Percentiles rank a stretch among this genome's conserved stretches.
These are phyloP conservation scores for Sarcophaga rosellei DNA, from an alignment of 2,888 invertebrate genomes.

Conservation along the genomic window DNA sequence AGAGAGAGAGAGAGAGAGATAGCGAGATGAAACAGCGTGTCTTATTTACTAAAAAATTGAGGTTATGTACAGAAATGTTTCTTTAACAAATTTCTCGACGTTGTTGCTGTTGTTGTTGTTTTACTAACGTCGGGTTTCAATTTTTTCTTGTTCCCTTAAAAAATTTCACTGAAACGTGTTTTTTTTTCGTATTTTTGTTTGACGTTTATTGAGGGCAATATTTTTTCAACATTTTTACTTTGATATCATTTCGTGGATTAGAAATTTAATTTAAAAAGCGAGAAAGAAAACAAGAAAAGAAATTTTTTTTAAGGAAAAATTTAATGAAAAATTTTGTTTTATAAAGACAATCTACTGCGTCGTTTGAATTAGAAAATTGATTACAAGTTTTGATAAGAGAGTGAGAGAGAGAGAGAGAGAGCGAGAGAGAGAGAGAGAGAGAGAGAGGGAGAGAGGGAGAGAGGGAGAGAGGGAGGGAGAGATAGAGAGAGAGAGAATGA, in stretches of 20 bases:
- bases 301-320: not conserved
- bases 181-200: not conserved
- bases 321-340: not conserved
- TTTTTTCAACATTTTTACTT: not conserved
- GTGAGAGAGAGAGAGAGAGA: too few species aligned
- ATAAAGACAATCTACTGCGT: not conserved
- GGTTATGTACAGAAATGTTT: constrained; percentile 22
- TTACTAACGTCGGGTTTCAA: not conserved
- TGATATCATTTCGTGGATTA: not conserved
- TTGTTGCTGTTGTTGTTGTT: not conserved
- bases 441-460: too few species aligned
- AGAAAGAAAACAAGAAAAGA: not conserved
- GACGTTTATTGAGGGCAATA: not conserved
- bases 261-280: not conserved
- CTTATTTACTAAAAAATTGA: constrained; percentile 35
- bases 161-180: too few species aligned
- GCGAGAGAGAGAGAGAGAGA: too few species aligned
- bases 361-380: too few species aligned
- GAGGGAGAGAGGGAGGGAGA: too few species aligned
- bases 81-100: not conserved
- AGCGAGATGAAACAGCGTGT: not conserved
- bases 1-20: too few species aligned
- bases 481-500: too few species aligned
- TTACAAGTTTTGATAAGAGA: too few species aligned
- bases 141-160: not conserved